Evolutionary conservation across 2,797 vertebrate genomes (phyloP).

Genomic region (Iguana delicatissima): DNA sequence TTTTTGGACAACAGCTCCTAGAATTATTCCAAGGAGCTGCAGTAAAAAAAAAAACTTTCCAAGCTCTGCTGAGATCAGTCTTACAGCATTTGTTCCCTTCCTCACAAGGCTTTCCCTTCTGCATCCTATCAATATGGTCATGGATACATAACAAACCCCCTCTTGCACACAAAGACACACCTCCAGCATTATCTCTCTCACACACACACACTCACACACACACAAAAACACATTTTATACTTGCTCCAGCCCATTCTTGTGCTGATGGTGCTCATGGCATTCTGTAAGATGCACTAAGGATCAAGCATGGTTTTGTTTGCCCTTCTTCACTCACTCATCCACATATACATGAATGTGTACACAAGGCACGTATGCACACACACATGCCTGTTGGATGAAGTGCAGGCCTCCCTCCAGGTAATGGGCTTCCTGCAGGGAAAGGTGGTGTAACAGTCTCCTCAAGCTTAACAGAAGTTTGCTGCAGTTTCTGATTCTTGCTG

Average conservation of each 20-base stretch:
- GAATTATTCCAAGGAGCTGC: background rate
- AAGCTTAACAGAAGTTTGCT: background rate
- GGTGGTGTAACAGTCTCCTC: background rate
- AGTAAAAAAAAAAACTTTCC: too few relatives aligned
- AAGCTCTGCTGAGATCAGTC: background rate
- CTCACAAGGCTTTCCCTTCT: background rate
- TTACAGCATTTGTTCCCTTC: background rate
- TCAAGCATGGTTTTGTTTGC: background rate
- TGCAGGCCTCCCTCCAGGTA: background rate
- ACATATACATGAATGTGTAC: background rate
- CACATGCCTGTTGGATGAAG: background rate
- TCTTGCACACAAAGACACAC: too few relatives aligned
- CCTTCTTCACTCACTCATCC: background rate
- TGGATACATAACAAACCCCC: background rate
- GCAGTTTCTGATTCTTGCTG: conserved; percentile 3
- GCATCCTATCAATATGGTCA: background rate
- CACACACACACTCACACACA: background rate
- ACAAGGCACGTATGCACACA: too few relatives aligned
- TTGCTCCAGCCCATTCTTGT: background rate
- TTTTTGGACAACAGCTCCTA: background rate
- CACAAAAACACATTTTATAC: background rate
- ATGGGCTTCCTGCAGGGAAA: background rate
- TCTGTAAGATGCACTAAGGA: background rate
- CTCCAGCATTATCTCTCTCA: background rate
- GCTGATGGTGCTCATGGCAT: too few relatives aligned